These are phyloP conservation scores for Lacerta bilineata DNA, from an alignment of 2,797 vertebrate genomes.

Conservation along the genomic window DNA sequence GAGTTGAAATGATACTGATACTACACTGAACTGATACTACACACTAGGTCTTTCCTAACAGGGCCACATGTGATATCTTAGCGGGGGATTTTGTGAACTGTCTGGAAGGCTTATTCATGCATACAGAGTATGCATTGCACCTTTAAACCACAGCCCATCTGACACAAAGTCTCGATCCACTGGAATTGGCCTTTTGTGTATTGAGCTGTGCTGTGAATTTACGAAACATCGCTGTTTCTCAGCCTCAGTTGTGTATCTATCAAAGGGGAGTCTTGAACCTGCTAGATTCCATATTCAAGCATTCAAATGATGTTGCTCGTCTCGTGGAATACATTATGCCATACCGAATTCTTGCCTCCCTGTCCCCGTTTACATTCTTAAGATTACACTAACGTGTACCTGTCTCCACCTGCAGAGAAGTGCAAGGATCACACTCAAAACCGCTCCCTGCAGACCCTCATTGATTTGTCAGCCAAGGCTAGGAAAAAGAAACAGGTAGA, in stretches of 20 bases:
- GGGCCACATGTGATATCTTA: not conserved
- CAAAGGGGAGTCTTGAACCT: not conserved
- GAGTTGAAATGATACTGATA: too few relatives aligned
- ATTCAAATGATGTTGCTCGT: not conserved
- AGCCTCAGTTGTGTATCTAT: not conserved
- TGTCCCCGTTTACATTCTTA: not conserved
- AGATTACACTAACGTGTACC: not conserved
- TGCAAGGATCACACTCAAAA: not conserved
- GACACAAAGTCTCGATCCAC: not conserved
- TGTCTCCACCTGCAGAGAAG: constrained; percentile 23
- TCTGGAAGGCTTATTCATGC: not conserved
- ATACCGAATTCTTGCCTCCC: not conserved
- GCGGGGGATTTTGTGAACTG: not conserved
- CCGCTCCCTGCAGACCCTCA: constrained; percentile 21
- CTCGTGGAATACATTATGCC: not conserved
- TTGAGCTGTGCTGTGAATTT: not conserved
- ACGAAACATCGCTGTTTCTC: not conserved
- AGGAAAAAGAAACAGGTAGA: constrained; percentile 26
- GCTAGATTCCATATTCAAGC: not conserved
- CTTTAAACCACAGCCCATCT: not conserved
- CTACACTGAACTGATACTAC: too few relatives aligned
- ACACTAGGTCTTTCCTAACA: not conserved
- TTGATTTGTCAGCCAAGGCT: constrained; percentile 35
- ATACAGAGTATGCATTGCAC: too few relatives aligned
- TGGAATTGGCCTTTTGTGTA: not conserved